Percentiles rank a stretch among this genome's conserved stretches.
Conservation (phyloP, 2,797 vertebrate species). For the Myotis vivesi region DNA sequence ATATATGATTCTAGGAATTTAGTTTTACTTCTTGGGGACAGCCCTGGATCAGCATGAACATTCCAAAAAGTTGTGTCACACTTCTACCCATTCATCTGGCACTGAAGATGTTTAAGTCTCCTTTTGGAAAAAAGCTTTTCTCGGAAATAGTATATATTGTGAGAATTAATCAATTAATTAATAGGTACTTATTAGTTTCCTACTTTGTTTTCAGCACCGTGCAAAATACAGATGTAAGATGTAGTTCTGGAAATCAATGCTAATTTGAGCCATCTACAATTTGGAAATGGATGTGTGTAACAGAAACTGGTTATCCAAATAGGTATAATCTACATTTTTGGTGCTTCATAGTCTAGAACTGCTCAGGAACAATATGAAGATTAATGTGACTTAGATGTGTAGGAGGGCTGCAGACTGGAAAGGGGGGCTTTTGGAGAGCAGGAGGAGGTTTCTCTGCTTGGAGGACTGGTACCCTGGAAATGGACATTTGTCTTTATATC, state of each 20-base stretch:
- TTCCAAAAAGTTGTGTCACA: not conserved
- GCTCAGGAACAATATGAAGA: not conserved
- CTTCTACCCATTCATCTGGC: not conserved
- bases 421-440: not conserved
- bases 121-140: conserved; percentile 34
- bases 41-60: not conserved
- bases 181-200: not conserved
- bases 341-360: not conserved
- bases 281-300: not conserved
- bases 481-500: not conserved
- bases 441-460: not conserved
- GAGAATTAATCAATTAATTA: not conserved
- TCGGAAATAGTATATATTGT: not conserved
- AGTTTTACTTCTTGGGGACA: conserved; percentile 36
- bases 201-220: not conserved
- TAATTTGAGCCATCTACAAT: not conserved
- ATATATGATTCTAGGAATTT: conserved; percentile 40
- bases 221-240: not conserved
- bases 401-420: not conserved
- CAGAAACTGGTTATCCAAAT: not conserved
- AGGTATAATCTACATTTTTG: not conserved
- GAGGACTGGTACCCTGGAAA: not conserved
- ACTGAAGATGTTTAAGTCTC: not conserved
- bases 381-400: not conserved
- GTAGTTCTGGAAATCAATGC: not conserved